Evolutionary conservation across 2,888 invertebrate genomes (phyloP).

Genomic region (Tolmerus cingulatus): DNA sequence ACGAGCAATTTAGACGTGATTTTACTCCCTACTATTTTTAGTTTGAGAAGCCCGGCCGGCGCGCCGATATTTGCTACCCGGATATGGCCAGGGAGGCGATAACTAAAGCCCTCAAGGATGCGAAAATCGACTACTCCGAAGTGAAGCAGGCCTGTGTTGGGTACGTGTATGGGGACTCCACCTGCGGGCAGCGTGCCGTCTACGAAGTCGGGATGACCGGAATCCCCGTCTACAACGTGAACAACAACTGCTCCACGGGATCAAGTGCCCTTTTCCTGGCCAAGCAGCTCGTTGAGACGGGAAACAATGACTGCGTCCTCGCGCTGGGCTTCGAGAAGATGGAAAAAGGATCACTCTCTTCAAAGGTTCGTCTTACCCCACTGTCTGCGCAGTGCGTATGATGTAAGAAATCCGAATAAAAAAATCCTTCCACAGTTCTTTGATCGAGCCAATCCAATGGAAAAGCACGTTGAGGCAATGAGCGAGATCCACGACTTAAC

Average conservation of each 20-base stretch:
- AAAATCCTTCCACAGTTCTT: constrained; percentile 65
- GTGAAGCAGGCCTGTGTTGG: constrained; percentile 92
- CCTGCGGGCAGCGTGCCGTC: constrained; percentile 92
- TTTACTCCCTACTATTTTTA: constrained; percentile 56
- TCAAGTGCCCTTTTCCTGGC: constrained; percentile 90
- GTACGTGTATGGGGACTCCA: constrained; percentile 95
- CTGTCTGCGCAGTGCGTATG: no score
- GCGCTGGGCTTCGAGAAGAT: constrained; percentile 99
- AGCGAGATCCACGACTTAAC: constrained; percentile 81
- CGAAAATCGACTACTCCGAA: constrained; percentile 76
- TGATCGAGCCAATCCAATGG: constrained; percentile 89
- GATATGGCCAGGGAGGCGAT: constrained; percentile 95
- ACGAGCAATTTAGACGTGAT: background rate
- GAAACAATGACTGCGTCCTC: constrained; percentile 84
- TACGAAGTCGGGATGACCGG: constrained; percentile 96
- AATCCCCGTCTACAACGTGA: constrained; percentile 97
- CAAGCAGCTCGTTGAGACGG: constrained; percentile 91
- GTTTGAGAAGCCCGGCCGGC: constrained; percentile 92
- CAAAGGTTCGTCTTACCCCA: constrained; percentile 67
- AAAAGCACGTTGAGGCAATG: constrained; percentile 87
- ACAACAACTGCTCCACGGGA: constrained; percentile 98
- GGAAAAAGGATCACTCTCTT: constrained; percentile 87
- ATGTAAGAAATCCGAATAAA: background rate
- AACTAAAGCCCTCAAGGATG: constrained; percentile 84
- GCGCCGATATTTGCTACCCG: constrained; percentile 88